A percentile compares a stretch with the other conserved stretches of the same genome.
Conservation (phyloP, 2,888 invertebrate genomes). For the Caenorhabditis doughertyi region DNA sequence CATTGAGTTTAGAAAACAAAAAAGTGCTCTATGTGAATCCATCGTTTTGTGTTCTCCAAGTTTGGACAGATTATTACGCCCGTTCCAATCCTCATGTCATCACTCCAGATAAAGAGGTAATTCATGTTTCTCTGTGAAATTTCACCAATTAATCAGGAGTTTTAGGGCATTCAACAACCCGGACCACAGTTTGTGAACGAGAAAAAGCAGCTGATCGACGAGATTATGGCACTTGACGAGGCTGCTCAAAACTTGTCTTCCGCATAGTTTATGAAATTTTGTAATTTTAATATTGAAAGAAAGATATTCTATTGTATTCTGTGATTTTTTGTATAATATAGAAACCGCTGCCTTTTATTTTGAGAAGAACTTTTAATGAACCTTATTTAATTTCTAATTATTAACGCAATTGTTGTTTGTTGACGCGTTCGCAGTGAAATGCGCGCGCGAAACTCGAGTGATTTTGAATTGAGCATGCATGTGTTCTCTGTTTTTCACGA, state of each 20-base stretch:
- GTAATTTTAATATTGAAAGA: too few relatives aligned
- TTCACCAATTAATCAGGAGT: background rate
- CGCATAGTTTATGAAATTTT: background rate
- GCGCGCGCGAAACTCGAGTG: too few relatives aligned
- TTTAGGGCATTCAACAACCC: conserved; percentile 37
- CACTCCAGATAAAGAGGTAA: conserved; percentile 57
- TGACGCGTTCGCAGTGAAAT: too few relatives aligned
- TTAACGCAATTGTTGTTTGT: too few relatives aligned
- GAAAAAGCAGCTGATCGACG: conserved; percentile 19
- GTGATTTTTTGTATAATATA: background rate
- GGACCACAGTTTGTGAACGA: conserved; percentile 8
- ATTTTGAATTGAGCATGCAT: too few relatives aligned
- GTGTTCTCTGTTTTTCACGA: too few relatives aligned
- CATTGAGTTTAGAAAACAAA: conserved; percentile 84
- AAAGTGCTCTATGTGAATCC: conserved; percentile 62
- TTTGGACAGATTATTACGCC: conserved; percentile 98
- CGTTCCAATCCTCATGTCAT: conserved; percentile 89
- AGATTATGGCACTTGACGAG: conserved; percentile 23
- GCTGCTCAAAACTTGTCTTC: background rate
- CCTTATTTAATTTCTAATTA: too few relatives aligned
- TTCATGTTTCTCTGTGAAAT: too few relatives aligned
- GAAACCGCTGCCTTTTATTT: too few relatives aligned
- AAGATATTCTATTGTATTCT: too few relatives aligned
- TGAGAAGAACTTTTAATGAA: too few relatives aligned
- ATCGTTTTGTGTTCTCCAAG: conserved; percentile 87